phyloP scores from a whole-genome alignment of 2,888 invertebrate genomes.

The Elgonia sp. region DNA sequence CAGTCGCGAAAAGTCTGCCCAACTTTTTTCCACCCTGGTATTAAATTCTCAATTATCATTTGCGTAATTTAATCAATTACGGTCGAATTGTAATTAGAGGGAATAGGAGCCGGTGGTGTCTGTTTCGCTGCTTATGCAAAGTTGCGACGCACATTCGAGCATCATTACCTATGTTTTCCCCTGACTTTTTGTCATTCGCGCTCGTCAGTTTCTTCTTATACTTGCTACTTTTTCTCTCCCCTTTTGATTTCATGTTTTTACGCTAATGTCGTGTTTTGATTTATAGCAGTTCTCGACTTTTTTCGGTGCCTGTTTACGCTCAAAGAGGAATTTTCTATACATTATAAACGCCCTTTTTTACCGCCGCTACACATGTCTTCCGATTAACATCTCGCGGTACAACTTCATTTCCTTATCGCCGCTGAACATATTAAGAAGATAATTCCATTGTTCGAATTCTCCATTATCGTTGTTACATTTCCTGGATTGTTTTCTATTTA shows the following conservation, averaged over 20 bases:
- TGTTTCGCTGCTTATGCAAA: slow-evolving; percentile 21
- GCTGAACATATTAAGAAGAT: slow-evolving; percentile 20
- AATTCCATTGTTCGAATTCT: slow-evolving; percentile 37
- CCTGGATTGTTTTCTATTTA: not conserved
- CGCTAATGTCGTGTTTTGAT: slow-evolving; percentile 23
- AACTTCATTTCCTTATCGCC: slow-evolving; percentile 24
- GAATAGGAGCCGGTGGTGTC: slow-evolving; percentile 4
- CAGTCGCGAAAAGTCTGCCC: not conserved
- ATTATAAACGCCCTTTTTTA: not conserved
- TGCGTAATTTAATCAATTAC: slow-evolving; percentile 45
- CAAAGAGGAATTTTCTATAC: slow-evolving; percentile 1
- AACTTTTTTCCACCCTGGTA: not conserved
- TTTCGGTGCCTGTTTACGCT: slow-evolving; percentile 24
- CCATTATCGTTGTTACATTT: slow-evolving; percentile 2
- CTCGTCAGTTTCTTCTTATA: slow-evolving; percentile 12
- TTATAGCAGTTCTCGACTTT: slow-evolving; percentile 22
- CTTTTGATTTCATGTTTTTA: slow-evolving; percentile 28
- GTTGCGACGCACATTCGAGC: slow-evolving; percentile 2
- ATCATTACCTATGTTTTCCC: too few species aligned
- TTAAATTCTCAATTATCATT: slow-evolving; percentile 34
- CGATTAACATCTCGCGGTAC: slow-evolving; percentile 13
- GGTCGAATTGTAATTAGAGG: slow-evolving; percentile 38
- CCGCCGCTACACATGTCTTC: not conserved
- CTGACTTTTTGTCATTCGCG: slow-evolving; percentile 11
- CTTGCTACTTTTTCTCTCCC: slow-evolving; percentile 3